Percentiles rank a stretch among this genome's conserved stretches.
Conservation (phyloP, 2,888 invertebrate species). For the Neoascia interrupta region DNA sequence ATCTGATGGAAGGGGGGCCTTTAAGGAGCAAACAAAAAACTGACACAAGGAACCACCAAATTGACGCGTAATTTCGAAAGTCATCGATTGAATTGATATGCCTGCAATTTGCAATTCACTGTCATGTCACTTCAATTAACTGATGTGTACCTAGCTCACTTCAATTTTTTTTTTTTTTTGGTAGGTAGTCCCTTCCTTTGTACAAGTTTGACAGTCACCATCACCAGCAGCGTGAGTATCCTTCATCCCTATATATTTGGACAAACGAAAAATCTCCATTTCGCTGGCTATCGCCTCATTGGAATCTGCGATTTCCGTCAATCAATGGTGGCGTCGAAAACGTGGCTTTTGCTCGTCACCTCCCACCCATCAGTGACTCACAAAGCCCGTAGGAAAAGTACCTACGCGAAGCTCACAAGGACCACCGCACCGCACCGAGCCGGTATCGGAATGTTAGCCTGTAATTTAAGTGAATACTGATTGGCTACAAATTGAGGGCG, state of each 20-base stretch:
- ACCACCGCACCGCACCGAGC: constrained; percentile 3
- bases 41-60: constrained; percentile 7
- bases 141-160: constrained; percentile 34
- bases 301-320: constrained; percentile 67
- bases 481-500: constrained; percentile 66
- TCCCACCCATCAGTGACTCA: constrained; percentile 43
- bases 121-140: constrained; percentile 69
- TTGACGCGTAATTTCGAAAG: constrained; percentile 65
- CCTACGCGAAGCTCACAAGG: too few species aligned
- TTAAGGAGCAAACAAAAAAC: neutral
- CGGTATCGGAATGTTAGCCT: constrained; percentile 65
- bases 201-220: constrained; percentile 43
- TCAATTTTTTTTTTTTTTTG: neutral
- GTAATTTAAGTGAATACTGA: constrained; percentile 69
- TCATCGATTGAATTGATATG: constrained; percentile 69
- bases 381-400: constrained; percentile 14
- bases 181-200: neutral
- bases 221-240: constrained; percentile 6
- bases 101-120: constrained; percentile 68
- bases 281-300: constrained; percentile 54
- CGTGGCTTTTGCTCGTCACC: constrained; percentile 43
- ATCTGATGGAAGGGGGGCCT: too few species aligned
- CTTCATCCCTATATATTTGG: constrained; percentile 40
- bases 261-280: constrained; percentile 63
- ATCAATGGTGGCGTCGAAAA: constrained; percentile 64